Evolutionary conservation across 2,797 vertebrate species (phyloP).

Genomic region (Sylvia borin): DNA sequence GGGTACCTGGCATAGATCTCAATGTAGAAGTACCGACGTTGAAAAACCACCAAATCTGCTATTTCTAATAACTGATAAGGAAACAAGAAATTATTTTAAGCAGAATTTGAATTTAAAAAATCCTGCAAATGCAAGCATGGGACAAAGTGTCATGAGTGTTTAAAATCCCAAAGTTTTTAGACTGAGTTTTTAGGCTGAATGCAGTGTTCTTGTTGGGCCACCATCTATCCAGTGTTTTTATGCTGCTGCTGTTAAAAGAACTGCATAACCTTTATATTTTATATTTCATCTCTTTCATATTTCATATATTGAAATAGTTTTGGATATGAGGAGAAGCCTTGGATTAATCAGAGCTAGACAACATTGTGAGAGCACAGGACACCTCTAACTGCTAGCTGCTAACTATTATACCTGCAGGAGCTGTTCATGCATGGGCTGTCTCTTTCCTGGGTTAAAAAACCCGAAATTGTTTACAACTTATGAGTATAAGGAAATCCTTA

Average conservation of each 20-base stretch:
- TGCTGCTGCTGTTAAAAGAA: background rate
- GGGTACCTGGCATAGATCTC: background rate
- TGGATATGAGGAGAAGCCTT: background rate
- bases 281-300: background rate
- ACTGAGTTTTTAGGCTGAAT: background rate
- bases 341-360: background rate
- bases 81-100: background rate
- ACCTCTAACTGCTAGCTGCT: background rate
- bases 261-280: background rate
- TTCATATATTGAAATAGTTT: conserved; percentile 8
- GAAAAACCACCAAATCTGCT: background rate
- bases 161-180: background rate
- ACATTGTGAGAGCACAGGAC: background rate
- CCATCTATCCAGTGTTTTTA: background rate
- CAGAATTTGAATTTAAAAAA: background rate
- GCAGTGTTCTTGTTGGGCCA: background rate
- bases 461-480: background rate
- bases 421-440: background rate
- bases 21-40: background rate
- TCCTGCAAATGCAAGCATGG: background rate
- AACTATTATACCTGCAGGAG: background rate
- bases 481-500: background rate
- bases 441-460: background rate
- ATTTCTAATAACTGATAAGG: background rate
- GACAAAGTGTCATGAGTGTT: background rate